Evolutionary conservation across 1,140 invertebrate species (phyloP).

Genomic region (Luehdorfia chinensis): DNA sequence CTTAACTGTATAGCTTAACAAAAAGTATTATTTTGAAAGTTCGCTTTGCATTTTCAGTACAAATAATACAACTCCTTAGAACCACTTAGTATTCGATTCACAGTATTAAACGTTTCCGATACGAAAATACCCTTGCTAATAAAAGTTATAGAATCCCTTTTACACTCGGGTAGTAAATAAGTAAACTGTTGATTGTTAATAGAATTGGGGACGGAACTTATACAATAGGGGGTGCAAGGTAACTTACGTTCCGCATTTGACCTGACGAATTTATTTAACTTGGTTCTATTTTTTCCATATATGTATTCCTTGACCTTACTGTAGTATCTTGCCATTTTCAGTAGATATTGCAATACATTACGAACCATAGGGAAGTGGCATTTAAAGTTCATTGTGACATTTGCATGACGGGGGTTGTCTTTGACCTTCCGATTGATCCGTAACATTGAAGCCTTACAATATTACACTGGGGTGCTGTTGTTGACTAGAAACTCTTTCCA

Average conservation of each 20-base stretch:
- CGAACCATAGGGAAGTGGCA: slow-evolving; percentile 46
- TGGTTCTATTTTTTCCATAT: slow-evolving; percentile 22
- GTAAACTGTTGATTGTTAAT: slow-evolving; percentile 49
- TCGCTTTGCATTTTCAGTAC: too few relatives aligned
- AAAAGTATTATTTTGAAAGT: too few relatives aligned
- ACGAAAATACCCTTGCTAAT: slow-evolving; percentile 21
- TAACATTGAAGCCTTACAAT: slow-evolving; percentile 17
- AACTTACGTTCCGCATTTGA: slow-evolving; percentile 56
- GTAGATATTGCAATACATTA: slow-evolving; percentile 22
- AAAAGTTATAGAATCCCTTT: slow-evolving; percentile 23
- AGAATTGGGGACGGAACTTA: slow-evolving; percentile 56
- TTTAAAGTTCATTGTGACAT: slow-evolving; percentile 71
- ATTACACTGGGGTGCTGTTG: slow-evolving; percentile 7
- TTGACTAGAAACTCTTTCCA: slow-evolving; percentile 8
- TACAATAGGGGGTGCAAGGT: slow-evolving; percentile 59
- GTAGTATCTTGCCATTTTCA: too few relatives aligned
- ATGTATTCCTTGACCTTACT: neutral
- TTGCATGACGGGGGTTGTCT: slow-evolving; percentile 29
- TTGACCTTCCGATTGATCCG: slow-evolving; percentile 20
- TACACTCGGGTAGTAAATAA: slow-evolving; percentile 30
- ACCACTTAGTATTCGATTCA: neutral
- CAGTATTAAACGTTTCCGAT: slow-evolving; percentile 6
- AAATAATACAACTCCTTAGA: too few relatives aligned
- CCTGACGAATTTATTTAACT: slow-evolving; percentile 47
- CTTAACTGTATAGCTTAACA: too few relatives aligned